Evolutionary conservation across 2,797 vertebrate species (phyloP).

Genomic region (Eulemur mongoz): DNA sequence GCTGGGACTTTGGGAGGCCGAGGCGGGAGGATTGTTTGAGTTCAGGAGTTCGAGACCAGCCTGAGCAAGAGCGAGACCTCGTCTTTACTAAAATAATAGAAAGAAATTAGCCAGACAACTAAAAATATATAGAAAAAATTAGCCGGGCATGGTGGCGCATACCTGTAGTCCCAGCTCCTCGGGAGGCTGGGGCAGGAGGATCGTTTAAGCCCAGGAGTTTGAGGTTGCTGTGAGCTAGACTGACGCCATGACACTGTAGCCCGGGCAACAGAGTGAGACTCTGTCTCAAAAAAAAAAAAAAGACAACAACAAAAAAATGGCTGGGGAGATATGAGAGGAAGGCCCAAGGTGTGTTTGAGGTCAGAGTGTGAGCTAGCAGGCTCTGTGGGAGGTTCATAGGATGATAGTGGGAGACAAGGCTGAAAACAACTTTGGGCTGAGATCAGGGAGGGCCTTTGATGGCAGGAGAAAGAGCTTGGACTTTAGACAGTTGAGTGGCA

Average conservation of each 20-base stretch:
- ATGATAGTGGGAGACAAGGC: background rate
- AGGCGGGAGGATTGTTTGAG: background rate
- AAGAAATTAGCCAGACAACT: too few species aligned
- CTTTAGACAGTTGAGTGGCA: background rate
- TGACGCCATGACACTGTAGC: rapidly evolving
- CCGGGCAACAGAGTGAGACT: too few species aligned
- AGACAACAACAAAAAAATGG: background rate
- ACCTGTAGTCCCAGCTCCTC: too few species aligned
- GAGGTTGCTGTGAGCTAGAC: too few species aligned
- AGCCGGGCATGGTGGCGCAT: too few species aligned
- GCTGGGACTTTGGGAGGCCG: background rate
- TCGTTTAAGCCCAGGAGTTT: too few species aligned
- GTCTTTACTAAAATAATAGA: too few species aligned
- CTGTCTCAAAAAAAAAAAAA: too few species aligned
- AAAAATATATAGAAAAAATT: too few species aligned
- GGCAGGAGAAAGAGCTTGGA: background rate
- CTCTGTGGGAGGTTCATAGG: background rate
- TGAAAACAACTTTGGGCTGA: background rate
- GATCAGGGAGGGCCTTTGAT: background rate
- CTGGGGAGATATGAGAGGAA: background rate
- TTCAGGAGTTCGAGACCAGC: background rate
- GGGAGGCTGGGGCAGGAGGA: too few species aligned
- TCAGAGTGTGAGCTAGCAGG: background rate
- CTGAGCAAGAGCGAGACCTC: too few species aligned
- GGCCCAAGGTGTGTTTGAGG: background rate